phyloP scores from a whole-genome alignment of 2,113 vertebrate species.

The Saguinus midas region DNA sequence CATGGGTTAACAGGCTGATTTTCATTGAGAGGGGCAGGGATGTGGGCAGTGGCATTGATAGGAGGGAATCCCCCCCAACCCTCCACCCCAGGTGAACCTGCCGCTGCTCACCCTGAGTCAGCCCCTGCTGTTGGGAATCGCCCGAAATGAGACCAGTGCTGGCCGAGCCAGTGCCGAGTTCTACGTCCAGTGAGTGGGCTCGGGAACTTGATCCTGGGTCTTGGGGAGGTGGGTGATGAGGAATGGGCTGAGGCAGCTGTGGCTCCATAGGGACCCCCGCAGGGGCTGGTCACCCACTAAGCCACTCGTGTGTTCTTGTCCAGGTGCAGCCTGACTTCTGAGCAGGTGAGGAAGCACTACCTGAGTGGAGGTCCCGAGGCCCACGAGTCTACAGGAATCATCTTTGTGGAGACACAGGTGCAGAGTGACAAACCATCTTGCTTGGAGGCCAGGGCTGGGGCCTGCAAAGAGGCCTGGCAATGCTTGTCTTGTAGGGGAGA shows the following conservation, averaged over 20 bases:
- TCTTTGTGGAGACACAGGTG: conserved; percentile 88
- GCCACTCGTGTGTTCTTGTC: neutral
- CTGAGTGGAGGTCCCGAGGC: conserved; percentile 90
- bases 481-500: neutral
- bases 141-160: conserved; percentile 91
- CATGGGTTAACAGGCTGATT: neutral
- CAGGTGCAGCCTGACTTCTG: conserved; percentile 89
- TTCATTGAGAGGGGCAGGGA: neutral
- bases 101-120: conserved; percentile 84
- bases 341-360: conserved; percentile 87
- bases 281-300: neutral
- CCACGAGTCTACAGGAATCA: conserved; percentile 89
- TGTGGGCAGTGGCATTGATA: neutral
- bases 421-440: neutral
- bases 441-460: conserved; percentile 64
- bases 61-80: neutral
- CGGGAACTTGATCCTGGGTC: neutral
- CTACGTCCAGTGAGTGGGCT: conserved; percentile 86
- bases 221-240: neutral
- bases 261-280: neutral
- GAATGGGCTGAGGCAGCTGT: neutral
- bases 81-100: conserved; percentile 88
- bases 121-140: conserved; percentile 90
- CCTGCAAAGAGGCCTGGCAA: neutral
- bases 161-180: conserved; percentile 92